Evolutionary conservation across 1,140 invertebrate species (phyloP), one percentile per base, ranked within the genome.

Genomic region (Thaumetopoea pityocampa): DNA sequence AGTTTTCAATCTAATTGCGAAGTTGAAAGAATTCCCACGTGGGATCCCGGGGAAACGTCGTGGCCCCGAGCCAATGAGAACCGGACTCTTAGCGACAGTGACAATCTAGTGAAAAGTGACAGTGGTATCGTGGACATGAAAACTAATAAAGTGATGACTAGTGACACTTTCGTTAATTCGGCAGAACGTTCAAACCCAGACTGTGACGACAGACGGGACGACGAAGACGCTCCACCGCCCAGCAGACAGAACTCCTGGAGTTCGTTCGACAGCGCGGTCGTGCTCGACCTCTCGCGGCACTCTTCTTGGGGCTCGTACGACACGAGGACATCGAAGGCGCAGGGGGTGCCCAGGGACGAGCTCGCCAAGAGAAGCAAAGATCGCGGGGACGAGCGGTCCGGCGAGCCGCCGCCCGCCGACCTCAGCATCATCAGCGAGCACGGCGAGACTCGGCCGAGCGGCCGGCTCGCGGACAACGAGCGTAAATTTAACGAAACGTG

Each of bases 241-340:
- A 90, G 89, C 48, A 79, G 92, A 11, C 92, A 93, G 62, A 92
- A 90, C 71, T 94, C 92, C 2, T 93, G 92, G 90, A 93, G 92
- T 62, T 93, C 92, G 10, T 92, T 91, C 73, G 92, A 93, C 71
- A 93, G 91, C 66, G 91, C 92, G 7, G 90, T 92, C 4, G 89
- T 91, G 5, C 76, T 91, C 9, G 89, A 90, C 38, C 86, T 91
- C 1, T 93, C 92, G n/a, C 87, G 93, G 11, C 92, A 95, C 68
- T 92, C 92, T 52, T 94, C 93, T 12, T 94, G 93, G 93, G 92
- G 93, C 29, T 92, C 91, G 2, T 89, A 89, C 18, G 91, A 93
- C 67, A 90, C 88, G 38, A 77, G 88, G 24, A 32, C 47, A 58
- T 88, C 87, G 34, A 82, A 88, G 4, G 30, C 58, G 26, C 51